Evolutionary conservation across 2,113 vertebrate species (phyloP).

Genomic region (Sigmodon hispidus): DNA sequence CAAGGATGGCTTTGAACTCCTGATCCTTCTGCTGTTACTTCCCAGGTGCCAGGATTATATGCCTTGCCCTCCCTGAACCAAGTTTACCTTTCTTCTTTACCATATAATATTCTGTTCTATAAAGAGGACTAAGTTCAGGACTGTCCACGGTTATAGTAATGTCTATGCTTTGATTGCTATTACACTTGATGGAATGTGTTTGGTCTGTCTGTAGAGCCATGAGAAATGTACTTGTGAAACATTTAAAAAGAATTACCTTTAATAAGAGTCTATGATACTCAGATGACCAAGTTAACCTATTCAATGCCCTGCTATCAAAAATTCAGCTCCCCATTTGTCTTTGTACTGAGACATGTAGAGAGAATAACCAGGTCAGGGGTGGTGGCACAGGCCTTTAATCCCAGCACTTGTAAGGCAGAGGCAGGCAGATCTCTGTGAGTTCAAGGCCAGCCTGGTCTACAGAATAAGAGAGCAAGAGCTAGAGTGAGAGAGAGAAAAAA

Average conservation of each 20-base stretch:
- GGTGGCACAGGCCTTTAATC: background rate
- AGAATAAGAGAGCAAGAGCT: background rate
- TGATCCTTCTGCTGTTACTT: background rate
- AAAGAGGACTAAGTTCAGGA: background rate
- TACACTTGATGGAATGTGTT: background rate
- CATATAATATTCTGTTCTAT: background rate
- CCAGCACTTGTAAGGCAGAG: background rate
- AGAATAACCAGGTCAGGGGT: background rate
- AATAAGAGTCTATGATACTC: background rate
- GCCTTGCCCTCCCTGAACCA: background rate
- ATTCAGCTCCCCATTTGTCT: slow-evolving; percentile 13
- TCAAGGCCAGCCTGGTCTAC: background rate
- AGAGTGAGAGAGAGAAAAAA: too few relatives aligned
- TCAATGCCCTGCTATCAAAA: background rate
- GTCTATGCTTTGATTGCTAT: background rate
- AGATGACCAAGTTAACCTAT: background rate
- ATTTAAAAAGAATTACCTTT: slow-evolving; percentile 27
- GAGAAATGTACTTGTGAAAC: background rate
- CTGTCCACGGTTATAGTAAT: background rate
- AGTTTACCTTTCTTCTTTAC: slow-evolving; percentile 36
- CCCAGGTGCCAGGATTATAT: too few relatives aligned
- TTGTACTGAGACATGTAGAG: background rate
- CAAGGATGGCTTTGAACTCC: background rate
- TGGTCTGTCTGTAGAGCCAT: slow-evolving; percentile 39
- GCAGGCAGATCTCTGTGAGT: background rate